Conservation (phyloP, 2,888 invertebrate genomes). For the Dynastes hyllus region DNA sequence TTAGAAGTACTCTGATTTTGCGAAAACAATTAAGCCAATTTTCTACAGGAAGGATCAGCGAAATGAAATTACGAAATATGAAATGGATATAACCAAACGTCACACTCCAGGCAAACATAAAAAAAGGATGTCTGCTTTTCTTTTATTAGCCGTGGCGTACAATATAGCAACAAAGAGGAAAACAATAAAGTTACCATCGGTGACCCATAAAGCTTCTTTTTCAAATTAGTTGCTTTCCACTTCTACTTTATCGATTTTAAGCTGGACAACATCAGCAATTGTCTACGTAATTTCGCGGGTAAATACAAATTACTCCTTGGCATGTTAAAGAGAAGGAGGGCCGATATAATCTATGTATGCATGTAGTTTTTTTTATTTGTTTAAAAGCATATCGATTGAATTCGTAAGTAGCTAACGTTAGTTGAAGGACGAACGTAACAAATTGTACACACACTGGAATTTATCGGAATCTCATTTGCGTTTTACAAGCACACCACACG, state of each 20-base stretch:
- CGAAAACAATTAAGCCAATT: too few species aligned
- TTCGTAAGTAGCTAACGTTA: background rate
- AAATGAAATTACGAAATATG: conserved; percentile 1
- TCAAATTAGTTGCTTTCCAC: conserved; percentile 30
- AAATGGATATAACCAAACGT: background rate
- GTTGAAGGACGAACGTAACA: conserved; percentile 22
- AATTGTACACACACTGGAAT: background rate
- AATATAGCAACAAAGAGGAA: conserved; percentile 15
- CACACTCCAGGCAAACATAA: conserved; percentile 14
- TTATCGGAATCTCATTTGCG: background rate
- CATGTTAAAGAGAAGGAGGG: conserved; percentile 36
- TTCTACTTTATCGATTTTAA: conserved; percentile 25
- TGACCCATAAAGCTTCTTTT: conserved; percentile 24
- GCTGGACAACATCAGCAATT: conserved; percentile 21
- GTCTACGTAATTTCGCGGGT: conserved; percentile 31
- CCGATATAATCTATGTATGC: conserved; percentile 31
- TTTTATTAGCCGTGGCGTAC: conserved; percentile 15
- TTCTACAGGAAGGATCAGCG: background rate
- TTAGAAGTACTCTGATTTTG: too few species aligned
- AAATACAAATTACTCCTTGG: conserved; percentile 39
- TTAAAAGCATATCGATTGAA: conserved; percentile 41
- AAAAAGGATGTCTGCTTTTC: conserved; percentile 24
- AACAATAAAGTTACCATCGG: conserved; percentile 33
- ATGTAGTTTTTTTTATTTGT: conserved; percentile 30
- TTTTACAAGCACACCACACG: background rate